phyloP scores from a whole-genome alignment of 2,113 vertebrate genomes.

The Pitta sordida region DNA sequence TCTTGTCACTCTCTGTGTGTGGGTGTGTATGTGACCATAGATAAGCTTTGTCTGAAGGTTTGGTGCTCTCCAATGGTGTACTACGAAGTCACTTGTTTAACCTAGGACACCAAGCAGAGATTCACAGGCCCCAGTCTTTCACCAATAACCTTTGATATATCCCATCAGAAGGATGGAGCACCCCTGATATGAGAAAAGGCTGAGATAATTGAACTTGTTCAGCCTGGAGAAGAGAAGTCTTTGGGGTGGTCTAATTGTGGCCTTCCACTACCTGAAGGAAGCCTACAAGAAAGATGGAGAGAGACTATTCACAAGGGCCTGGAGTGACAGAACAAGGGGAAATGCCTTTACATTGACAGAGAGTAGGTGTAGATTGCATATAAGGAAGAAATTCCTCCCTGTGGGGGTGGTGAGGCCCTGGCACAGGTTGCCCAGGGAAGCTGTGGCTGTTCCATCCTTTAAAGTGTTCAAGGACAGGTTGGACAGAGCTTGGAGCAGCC shows the following conservation, averaged over 20 bases:
- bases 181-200: too few relatives aligned
- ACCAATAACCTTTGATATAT: neutral
- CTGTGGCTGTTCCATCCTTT: neutral
- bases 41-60: neutral
- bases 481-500: accelerated
- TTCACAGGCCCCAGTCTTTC: neutral
- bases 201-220: too few relatives aligned
- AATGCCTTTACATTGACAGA: neutral
- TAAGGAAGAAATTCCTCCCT: neutral
- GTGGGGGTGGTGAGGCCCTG: neutral
- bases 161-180: too few relatives aligned
- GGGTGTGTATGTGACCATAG: neutral
- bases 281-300: too few relatives aligned
- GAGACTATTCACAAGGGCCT: neutral
- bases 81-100: neutral
- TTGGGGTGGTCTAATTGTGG: too few relatives aligned
- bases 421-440: neutral
- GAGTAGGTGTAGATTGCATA: neutral
- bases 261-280: too few relatives aligned
- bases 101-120: neutral
- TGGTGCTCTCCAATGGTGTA: neutral
- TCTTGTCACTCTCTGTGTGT: neutral
- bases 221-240: too few relatives aligned
- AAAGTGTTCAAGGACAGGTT: accelerated
- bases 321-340: neutral